Evolutionary conservation across 2,888 invertebrate genomes (phyloP).

Genomic region (Pyralis farinalis): DNA sequence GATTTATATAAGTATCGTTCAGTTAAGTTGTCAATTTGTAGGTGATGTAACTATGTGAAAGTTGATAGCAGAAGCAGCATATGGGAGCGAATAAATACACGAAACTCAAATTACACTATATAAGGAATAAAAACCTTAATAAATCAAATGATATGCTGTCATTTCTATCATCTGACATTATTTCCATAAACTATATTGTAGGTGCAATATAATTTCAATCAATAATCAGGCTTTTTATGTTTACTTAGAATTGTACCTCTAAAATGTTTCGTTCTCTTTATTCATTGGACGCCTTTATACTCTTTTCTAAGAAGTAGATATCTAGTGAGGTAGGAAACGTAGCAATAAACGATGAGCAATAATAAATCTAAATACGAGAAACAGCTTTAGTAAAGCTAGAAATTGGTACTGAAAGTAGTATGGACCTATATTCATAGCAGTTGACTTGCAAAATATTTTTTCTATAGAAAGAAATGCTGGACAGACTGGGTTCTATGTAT

Average conservation of each 20-base stretch:
- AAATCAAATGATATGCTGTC: slow-evolving; percentile 2
- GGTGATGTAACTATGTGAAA: slow-evolving; percentile 15
- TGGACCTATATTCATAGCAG: slow-evolving; percentile 55
- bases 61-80: not conserved
- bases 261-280: slow-evolving; percentile 10
- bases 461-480: slow-evolving; percentile 60
- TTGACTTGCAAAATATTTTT: slow-evolving; percentile 68
- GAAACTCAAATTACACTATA: too few species aligned
- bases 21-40: slow-evolving; percentile 34
- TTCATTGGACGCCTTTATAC: slow-evolving; percentile 27
- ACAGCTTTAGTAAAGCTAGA: slow-evolving; percentile 76
- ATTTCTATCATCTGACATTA: slow-evolving; percentile 6
- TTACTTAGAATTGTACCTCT: slow-evolving; percentile 9
- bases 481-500: slow-evolving; percentile 54
- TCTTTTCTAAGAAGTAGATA: slow-evolving; percentile 39
- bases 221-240: slow-evolving; percentile 15
- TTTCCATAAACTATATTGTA: slow-evolving; percentile 6
- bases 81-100: too few species aligned
- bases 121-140: too few species aligned
- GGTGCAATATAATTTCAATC: slow-evolving; percentile 9
- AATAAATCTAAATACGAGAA: slow-evolving; percentile 50
- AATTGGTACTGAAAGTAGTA: slow-evolving; percentile 72
- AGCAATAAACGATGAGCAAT: slow-evolving; percentile 77
- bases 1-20: slow-evolving; percentile 42
- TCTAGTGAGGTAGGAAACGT: slow-evolving; percentile 58